phyloP scores from a whole-genome alignment of 1,140 invertebrate species.

The Episyrphus balteatus region DNA sequence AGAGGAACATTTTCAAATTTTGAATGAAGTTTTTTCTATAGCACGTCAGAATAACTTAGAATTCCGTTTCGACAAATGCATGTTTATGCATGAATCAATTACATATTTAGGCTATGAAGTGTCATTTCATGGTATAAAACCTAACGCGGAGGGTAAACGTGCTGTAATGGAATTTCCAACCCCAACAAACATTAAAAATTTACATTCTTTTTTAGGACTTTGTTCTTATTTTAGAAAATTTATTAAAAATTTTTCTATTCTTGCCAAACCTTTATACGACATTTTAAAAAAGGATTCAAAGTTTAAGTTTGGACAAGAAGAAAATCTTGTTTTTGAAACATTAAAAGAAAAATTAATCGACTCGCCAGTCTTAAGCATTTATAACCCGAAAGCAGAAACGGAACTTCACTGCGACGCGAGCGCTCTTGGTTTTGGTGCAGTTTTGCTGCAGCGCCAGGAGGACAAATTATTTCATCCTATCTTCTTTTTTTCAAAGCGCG shows the following conservation, averaged over 20 bases:
- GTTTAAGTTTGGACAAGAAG: conserved; percentile 12
- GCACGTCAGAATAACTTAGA: too few relatives aligned
- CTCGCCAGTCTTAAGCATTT: conserved; percentile 18
- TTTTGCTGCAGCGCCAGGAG: conserved; percentile 12
- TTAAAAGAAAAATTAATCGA: conserved; percentile 12
- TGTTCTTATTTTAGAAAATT: conserved; percentile 16
- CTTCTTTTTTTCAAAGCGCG: conserved; percentile 24
- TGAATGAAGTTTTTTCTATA: too few relatives aligned
- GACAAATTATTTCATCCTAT: conserved; percentile 20
- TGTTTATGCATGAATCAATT: too few relatives aligned
- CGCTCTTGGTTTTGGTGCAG: conserved; percentile 11
- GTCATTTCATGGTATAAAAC: too few relatives aligned
- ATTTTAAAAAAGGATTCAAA: conserved; percentile 16
- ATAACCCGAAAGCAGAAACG: conserved; percentile 8
- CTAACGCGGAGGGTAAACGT: too few relatives aligned
- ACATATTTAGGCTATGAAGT: too few relatives aligned
- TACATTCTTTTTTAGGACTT: too few relatives aligned
- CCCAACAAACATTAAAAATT: too few relatives aligned
- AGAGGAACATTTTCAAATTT: too few relatives aligned
- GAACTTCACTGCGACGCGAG: conserved; percentile 22
- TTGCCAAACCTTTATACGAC: conserved; percentile 18
- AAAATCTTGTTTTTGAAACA: conserved; percentile 14
- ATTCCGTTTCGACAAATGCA: too few relatives aligned
- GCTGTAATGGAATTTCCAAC: too few relatives aligned
- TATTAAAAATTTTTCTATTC: conserved; percentile 13